Conservation (phyloP, 2,888 invertebrate genomes). For the Zonitis immaculata region DNA sequence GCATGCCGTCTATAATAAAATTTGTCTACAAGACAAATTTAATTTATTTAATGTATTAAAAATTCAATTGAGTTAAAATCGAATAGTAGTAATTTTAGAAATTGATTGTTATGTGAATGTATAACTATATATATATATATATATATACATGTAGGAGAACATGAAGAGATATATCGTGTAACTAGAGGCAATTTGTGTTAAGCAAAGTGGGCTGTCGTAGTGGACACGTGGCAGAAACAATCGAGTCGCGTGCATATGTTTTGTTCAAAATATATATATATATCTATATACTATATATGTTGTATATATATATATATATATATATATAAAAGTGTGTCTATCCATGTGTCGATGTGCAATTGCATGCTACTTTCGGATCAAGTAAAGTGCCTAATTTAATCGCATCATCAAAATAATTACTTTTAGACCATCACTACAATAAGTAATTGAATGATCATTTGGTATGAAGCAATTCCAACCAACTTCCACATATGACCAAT, state of each 20-base stretch:
- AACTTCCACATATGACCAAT: slow-evolving; percentile 16
- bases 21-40: too few species aligned
- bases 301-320: too few species aligned
- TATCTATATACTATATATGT: too few species aligned
- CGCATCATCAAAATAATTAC: slow-evolving; percentile 22
- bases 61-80: slow-evolving; percentile 27
- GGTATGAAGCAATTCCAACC: slow-evolving; percentile 28
- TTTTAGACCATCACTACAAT: too few species aligned
- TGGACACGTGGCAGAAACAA: slow-evolving; percentile 28
- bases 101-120: too few species aligned
- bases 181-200: slow-evolving; percentile 28
- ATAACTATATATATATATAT: too few species aligned
- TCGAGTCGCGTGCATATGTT: slow-evolving; percentile 33
- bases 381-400: slow-evolving; percentile 12
- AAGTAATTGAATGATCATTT: slow-evolving; percentile 28
- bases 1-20: too few species aligned
- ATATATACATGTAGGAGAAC: slow-evolving; percentile 3
- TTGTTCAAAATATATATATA: slow-evolving; percentile 27
- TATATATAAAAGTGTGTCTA: too few species aligned
- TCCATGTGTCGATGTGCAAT: slow-evolving; percentile 10
- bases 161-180: slow-evolving; percentile 17
- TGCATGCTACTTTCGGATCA: slow-evolving; percentile 5
- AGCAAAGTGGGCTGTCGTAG: slow-evolving; percentile 21
- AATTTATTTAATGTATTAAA: slow-evolving; percentile 4
- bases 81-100: slow-evolving; percentile 21